Evolutionary conservation across 2,113 vertebrate species (phyloP), one percentile per base, ranked within the genome.

Genomic region (Scopus umbretta): DNA sequence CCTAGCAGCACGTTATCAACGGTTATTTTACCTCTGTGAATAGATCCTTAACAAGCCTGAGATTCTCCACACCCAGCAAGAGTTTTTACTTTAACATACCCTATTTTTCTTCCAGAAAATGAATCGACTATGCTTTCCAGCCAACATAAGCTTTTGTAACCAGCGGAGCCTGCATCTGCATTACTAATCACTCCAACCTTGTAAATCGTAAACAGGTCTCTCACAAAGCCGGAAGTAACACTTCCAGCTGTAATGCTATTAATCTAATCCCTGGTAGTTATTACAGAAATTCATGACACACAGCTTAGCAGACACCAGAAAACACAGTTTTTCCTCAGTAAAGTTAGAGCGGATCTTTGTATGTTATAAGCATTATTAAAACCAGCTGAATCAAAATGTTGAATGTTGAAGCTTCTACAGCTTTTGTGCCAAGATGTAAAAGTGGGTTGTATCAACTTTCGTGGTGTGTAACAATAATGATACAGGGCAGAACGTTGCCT

Each of bases 141-240:
- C 55, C 75, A 94, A 22, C 55, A 59, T 85, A 93, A 59, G 94
- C 72, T 74, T 95, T 96, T 93, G 75, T 80, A 85, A 67, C 52
- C 92, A 96, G 91, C 19, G 16, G 86, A 91, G 59, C 79, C 38
- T 95, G 72, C 95, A 97, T 97, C 76, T 94, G 78, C 92, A 68
- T 70, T 91, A 53, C 96, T 98, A 96, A 98, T 97, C 91, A 97
- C 94, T 97, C 83, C 95, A 78, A 84, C 96, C 88, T 94, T 91
- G 86, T n/a, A 91, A 96, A 97, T 96, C 82, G 55, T 84, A 95
- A 94, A 92, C 95, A 96, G 84, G 66, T 78, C 90, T 94, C 96
- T 96, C 82, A 74, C 97, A 96, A 96, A 97, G 91, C 59, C 90
- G 21, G 59, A 71, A 96, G 92, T 65, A 92, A 88, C 89, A 94